phyloP scores from a whole-genome alignment of 2,888 invertebrate species.

The Heteromurus nitidus region DNA sequence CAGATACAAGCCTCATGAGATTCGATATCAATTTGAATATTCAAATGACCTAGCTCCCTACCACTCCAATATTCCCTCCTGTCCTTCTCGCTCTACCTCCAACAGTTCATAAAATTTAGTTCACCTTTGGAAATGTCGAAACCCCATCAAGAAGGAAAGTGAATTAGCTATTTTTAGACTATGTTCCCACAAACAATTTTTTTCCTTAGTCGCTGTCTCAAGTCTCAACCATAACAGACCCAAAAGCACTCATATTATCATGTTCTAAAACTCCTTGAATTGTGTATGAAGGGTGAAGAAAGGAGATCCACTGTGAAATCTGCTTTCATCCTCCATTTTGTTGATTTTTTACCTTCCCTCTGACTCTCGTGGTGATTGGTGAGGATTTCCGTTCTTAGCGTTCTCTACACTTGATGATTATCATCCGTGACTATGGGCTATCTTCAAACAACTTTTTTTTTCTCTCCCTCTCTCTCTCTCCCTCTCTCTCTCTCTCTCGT shows the following conservation, averaged over 20 bases:
- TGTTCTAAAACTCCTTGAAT: no score
- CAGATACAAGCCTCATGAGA: no score
- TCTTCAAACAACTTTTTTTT: background rate
- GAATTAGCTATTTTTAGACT: constrained; percentile 5
- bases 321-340: constrained; percentile 2
- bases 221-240: background rate
- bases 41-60: background rate
- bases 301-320: constrained; percentile 25
- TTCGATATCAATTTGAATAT: constrained; percentile 1
- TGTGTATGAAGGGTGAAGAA: background rate
- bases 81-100: background rate
- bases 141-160: no score
- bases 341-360: background rate
- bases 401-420: background rate
- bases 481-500: no score
- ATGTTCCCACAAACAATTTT: background rate
- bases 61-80: background rate
- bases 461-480: no score
- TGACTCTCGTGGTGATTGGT: constrained; percentile 4
- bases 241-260: no score
- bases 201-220: background rate
- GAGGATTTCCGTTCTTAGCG: no score
- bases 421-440: background rate
- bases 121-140: no score
- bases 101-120: no score